Conservation (phyloP, 2,888 invertebrate genomes). For the Lithophane ornitopus region DNA sequence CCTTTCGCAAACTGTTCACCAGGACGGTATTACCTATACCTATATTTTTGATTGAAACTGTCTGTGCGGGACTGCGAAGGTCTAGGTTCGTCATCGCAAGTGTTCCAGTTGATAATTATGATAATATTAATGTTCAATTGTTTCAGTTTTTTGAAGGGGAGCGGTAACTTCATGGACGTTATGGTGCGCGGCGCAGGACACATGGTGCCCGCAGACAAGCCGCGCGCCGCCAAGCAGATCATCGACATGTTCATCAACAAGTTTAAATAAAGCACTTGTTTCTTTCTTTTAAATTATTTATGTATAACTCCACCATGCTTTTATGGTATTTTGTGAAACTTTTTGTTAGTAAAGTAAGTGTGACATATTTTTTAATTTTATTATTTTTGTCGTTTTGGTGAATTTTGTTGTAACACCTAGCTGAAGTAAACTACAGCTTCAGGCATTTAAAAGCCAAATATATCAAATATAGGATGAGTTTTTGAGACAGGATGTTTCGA, state of each 20-base stretch:
- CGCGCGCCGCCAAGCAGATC: conserved; percentile 77
- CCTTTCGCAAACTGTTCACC: fast-evolving
- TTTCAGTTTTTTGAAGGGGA: conserved; percentile 45
- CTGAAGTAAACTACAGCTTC: neutral
- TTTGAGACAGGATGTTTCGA: neutral
- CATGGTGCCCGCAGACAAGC: conserved; percentile 85
- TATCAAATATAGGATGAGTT: neutral
- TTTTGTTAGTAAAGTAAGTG: no score
- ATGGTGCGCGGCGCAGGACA: conserved; percentile 90
- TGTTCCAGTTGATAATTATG: neutral
- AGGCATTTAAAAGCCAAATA: neutral
- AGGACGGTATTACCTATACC: no score
- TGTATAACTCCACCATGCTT: no score
- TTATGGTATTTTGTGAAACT: no score
- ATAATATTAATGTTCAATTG: neutral
- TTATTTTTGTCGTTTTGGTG: no score
- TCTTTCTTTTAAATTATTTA: neutral
- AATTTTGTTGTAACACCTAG: no score
- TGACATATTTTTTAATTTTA: no score
- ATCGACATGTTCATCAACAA: conserved; percentile 55
- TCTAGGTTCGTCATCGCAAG: neutral
- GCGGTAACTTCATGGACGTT: conserved; percentile 80
- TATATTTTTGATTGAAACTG: no score
- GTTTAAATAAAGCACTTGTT: conserved; percentile 40
- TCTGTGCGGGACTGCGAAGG: no score